A percentile compares a stretch with the other conserved stretches of the same genome.
phyloP scores from a whole-genome alignment of 2,797 vertebrate genomes.

The Spinus pinus region DNA sequence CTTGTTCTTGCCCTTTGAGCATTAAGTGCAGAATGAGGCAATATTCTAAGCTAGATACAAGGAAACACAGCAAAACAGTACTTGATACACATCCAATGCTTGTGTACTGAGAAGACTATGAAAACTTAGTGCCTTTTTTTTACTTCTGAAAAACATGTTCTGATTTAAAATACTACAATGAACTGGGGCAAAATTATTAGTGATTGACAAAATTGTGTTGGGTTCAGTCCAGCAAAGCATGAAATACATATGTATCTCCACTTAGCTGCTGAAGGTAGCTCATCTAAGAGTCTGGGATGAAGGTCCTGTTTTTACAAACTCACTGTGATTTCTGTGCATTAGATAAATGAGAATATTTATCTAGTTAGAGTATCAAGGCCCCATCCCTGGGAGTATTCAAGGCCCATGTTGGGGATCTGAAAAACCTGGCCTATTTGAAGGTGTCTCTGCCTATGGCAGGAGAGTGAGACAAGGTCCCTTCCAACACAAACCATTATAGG shows the following conservation, averaged over 20 bases:
- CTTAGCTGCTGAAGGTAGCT: background rate
- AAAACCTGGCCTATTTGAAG: background rate
- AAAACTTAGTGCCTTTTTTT: background rate
- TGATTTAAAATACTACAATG: background rate
- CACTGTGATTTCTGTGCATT: background rate
- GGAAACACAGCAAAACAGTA: conserved; percentile 14
- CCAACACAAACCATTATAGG: background rate
- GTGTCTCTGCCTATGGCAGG: background rate
- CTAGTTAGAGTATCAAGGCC: background rate
- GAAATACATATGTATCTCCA: background rate
- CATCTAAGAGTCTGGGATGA: background rate
- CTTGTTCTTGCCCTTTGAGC: conserved; percentile 2
- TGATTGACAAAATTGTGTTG: background rate
- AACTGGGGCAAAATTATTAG: background rate
- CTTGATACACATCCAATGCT: background rate
- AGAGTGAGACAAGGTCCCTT: background rate
- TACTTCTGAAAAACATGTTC: background rate
- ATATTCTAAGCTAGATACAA: background rate
- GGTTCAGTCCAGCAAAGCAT: background rate
- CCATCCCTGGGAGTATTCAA: background rate
- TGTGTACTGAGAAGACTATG: background rate
- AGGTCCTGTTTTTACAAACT: background rate
- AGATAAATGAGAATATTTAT: background rate
- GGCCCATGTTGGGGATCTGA: background rate
- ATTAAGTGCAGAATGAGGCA: conserved; percentile 6